These are phyloP conservation scores for Halcyon senegalensis DNA, from an alignment of 2,113 vertebrate genomes.

Conservation along the genomic window DNA sequence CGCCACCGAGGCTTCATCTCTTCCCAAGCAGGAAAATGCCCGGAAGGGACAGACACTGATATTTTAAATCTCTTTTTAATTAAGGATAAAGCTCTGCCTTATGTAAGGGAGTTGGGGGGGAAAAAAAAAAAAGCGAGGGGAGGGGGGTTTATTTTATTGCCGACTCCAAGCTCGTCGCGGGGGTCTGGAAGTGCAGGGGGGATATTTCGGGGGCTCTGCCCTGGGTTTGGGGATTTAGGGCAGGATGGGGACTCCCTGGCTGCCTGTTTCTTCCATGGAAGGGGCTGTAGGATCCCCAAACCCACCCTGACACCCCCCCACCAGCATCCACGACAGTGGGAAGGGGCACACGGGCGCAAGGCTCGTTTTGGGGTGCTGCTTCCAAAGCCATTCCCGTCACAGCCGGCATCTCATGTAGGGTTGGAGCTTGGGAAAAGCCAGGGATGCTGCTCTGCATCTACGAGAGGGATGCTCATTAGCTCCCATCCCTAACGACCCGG, in stretches of 20 bases:
- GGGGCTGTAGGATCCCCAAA: neutral
- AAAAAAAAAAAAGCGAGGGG: neutral
- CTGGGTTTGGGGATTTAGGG: neutral
- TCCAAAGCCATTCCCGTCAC: neutral
- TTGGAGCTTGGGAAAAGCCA: neutral
- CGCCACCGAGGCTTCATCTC: slow-evolving; percentile 43
- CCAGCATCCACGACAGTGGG: fast-evolving
- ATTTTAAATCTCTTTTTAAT: slow-evolving; percentile 82
- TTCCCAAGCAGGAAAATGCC: slow-evolving; percentile 40
- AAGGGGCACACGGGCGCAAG: neutral
- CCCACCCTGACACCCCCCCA: neutral
- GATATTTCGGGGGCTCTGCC: neutral
- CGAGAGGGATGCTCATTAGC: neutral
- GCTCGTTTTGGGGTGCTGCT: neutral
- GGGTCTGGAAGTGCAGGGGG: neutral
- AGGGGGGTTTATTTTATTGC: neutral
- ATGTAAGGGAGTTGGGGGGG: slow-evolving; percentile 17
- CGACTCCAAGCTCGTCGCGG: neutral
- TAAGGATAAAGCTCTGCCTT: slow-evolving; percentile 73
- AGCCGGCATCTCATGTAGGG: fast-evolving
- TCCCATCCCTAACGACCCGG: neutral
- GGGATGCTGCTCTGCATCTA: neutral
- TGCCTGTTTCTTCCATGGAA: neutral
- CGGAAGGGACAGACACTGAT: slow-evolving; percentile 47
- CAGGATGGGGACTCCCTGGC: neutral